Evolutionary conservation across 2,797 vertebrate genomes (phyloP), one percentile per base, ranked within the genome.

Genomic region (Liparis tanakae): DNA sequence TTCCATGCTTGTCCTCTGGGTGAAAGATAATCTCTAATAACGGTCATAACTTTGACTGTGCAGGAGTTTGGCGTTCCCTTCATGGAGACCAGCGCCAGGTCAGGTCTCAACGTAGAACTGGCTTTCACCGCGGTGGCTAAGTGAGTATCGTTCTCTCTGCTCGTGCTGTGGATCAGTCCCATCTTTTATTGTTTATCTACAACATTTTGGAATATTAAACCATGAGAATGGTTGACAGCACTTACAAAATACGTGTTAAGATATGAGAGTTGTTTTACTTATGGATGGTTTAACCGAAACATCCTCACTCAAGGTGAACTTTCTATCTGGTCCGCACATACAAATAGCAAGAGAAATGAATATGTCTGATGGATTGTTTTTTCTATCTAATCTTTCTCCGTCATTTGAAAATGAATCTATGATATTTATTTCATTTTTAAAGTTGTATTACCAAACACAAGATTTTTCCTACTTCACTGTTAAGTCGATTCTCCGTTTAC

Each of bases 61-160:
- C 92, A 98, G 97, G 96, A 98, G 72, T 98, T 95, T 0, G 96
- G 97, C 0, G 95, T 98, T 81, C 97, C 97, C 41, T 98, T 97
- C 84, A 98, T 98, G 97, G 97, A 98, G 92, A 98, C 97, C 83
- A 98, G 97, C 0, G 96, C 97, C 72, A 96, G 96, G 89, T 96
- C 93, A 0, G 96, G 97, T 67, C 93, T 98, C 73, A 98, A 98
- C 0, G 96, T 98, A 20, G 97, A 98, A 44, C 84, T 98, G 83
- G 96, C 96, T 0, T 98, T 98, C 92, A 97, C 89, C 5, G 97
- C 96, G 77, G 96, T 97, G 2, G 97, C 96, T 17, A 97, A 97
- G 97, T 98, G 86, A 96, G 97, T 94, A 61, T 58, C 41, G 7
- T 9, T 17, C 5, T 55, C 15, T 43, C 7, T 55, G 34, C 17